A percentile compares a stretch with the other conserved stretches of the same genome.
Conservation (phyloP, 2,888 invertebrate genomes). For the Sinopyrophorus schimmeli region DNA sequence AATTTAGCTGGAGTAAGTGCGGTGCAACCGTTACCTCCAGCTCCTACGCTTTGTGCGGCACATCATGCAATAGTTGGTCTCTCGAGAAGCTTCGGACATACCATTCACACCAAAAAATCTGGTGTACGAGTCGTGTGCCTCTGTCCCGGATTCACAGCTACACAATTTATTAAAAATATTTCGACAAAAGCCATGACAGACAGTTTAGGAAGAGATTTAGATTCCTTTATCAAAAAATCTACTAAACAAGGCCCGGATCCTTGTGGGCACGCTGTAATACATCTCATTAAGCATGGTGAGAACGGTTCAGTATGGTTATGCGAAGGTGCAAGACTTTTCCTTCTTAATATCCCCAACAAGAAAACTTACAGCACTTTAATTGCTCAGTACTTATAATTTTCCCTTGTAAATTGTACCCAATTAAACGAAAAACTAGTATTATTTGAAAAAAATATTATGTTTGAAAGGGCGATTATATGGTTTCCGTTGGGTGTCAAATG, state of each 20-base stretch:
- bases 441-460: too few relatives aligned
- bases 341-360: constrained; percentile 40
- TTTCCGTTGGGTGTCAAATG: too few relatives aligned
- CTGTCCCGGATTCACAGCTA: constrained; percentile 52
- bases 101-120: constrained; percentile 43
- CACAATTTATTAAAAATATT: constrained; percentile 44
- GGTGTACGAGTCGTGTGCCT: constrained; percentile 52
- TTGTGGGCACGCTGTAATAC: constrained; percentile 46
- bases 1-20: constrained; percentile 60
- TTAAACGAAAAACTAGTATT: constrained; percentile 28
- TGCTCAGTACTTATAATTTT: constrained; percentile 38
- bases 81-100: constrained; percentile 48
- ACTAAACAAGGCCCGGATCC: constrained; percentile 45
- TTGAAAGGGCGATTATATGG: too few relatives aligned
- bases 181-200: constrained; percentile 40
- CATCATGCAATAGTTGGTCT: constrained; percentile 52
- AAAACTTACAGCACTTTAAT: constrained; percentile 34
- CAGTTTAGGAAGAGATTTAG: constrained; percentile 37
- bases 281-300: constrained; percentile 45
- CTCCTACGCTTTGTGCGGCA: constrained; percentile 56
- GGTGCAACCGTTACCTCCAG: constrained; percentile 52
- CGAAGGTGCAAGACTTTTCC: constrained; percentile 46
- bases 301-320: constrained; percentile 50
- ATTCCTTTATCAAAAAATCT: constrained; percentile 33
- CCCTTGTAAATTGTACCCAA: too few relatives aligned